These are phyloP conservation scores for Lepidonotus clava DNA, from an alignment of 2,888 invertebrate genomes.

Conservation along the genomic window DNA sequence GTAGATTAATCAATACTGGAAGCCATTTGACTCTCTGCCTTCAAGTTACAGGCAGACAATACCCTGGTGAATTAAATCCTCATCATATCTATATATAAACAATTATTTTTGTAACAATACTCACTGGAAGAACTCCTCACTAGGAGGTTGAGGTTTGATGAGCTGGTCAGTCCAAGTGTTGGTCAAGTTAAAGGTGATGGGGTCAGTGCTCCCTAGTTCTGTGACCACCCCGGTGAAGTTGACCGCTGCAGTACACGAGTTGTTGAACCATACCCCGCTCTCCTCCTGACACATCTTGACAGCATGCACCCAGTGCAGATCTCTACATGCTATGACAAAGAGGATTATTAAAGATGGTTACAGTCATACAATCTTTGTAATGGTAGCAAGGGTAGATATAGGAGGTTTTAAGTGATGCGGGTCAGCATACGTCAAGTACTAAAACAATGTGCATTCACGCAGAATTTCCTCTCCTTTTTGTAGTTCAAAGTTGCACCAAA, in stretches of 20 bases:
- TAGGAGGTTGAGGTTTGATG: neutral
- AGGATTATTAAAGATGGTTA: neutral
- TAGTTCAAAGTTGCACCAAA: too few relatives aligned
- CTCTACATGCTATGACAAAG: neutral
- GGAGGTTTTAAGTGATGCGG: too few relatives aligned
- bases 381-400: too few relatives aligned
- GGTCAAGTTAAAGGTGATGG: neutral
- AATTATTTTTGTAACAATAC: neutral
- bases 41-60: too few relatives aligned
- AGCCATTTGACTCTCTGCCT: too few relatives aligned
- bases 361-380: neutral
- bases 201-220: neutral
- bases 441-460: too few relatives aligned
- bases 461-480: too few relatives aligned
- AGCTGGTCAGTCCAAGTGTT: too few relatives aligned
- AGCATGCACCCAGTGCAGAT: neutral
- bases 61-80: too few relatives aligned
- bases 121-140: constrained; percentile 32
- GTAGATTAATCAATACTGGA: too few relatives aligned
- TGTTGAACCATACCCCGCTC: neutral
- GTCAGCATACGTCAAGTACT: too few relatives aligned
- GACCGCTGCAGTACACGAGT: neutral
- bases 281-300: neutral
- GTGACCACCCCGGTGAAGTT: neutral
- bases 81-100: too few relatives aligned